phyloP scores from a whole-genome alignment of 1,140 invertebrate genomes.

The Drosophila ambigua region DNA sequence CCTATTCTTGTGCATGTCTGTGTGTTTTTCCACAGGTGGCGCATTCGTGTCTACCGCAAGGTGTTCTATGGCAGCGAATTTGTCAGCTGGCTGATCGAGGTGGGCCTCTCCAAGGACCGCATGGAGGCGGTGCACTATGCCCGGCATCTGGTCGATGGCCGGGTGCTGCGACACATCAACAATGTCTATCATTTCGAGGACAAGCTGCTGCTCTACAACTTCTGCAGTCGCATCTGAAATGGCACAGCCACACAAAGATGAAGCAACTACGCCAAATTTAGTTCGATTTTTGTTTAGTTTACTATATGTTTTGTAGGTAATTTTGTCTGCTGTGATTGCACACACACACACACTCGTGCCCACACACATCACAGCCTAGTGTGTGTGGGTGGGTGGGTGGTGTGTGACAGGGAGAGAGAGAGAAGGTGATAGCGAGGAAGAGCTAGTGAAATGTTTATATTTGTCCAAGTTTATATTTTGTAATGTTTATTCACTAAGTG shows the following conservation, averaged over 20 bases:
- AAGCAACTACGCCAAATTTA: slow-evolving; percentile 76
- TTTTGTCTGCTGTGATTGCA: slow-evolving; percentile 74
- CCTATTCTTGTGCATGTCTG: not conserved
- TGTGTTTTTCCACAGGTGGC: slow-evolving; percentile 84
- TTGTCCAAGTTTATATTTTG: slow-evolving; percentile 59
- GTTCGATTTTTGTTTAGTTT: slow-evolving; percentile 63
- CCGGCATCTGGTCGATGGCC: slow-evolving; percentile 91
- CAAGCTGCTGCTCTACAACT: slow-evolving; percentile 89
- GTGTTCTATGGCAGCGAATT: slow-evolving; percentile 94
- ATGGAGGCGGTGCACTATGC: slow-evolving; percentile 92
- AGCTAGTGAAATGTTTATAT: slow-evolving; percentile 57
- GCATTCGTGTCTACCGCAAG: slow-evolving; percentile 89
- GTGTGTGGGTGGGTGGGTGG: slow-evolving; percentile 21
- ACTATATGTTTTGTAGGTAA: slow-evolving; percentile 53
- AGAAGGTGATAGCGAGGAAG: slow-evolving; percentile 10
- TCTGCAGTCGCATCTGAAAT: slow-evolving; percentile 84
- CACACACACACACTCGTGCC: slow-evolving; percentile 3
- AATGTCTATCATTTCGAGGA: slow-evolving; percentile 92
- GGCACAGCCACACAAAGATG: slow-evolving; percentile 6
- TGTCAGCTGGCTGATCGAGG: slow-evolving; percentile 93
- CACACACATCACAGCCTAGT: slow-evolving; percentile 54
- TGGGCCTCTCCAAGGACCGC: slow-evolving; percentile 90
- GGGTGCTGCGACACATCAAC: slow-evolving; percentile 92
- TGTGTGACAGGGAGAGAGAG: not conserved
- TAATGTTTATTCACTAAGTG: slow-evolving; percentile 48